These are phyloP conservation scores for Drosophila teissieri DNA, from an alignment of 1,140 invertebrate species.

Conservation along the genomic window DNA sequence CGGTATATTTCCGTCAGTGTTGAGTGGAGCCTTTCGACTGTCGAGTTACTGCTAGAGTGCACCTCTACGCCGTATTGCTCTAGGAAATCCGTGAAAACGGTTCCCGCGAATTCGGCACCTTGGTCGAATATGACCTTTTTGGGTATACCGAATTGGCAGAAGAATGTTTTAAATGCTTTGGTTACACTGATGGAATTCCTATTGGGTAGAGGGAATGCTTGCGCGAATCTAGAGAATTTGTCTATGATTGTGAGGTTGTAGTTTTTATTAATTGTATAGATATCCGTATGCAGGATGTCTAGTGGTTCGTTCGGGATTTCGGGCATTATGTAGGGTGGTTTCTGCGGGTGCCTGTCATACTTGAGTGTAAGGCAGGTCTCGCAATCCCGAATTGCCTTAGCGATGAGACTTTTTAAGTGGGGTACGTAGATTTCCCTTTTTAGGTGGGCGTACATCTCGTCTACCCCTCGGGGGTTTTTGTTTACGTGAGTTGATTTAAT, in stretches of 20 bases:
- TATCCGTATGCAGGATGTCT: neutral
- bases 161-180: neutral
- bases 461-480: neutral
- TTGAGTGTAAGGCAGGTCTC: too few species aligned
- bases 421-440: neutral
- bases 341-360: neutral
- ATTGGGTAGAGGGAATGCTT: neutral
- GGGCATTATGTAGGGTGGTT: neutral
- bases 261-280: too few species aligned
- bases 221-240: slow-evolving; percentile 5
- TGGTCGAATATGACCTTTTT: slow-evolving; percentile 1
- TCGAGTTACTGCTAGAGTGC: too few species aligned
- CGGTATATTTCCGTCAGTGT: too few species aligned
- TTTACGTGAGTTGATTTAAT: neutral
- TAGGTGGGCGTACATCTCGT: slow-evolving; percentile 1
- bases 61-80: too few species aligned
- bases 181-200: neutral
- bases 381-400: too few species aligned
- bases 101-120: neutral
- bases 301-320: neutral
- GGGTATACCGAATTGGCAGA: neutral
- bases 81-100: neutral
- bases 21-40: too few species aligned
- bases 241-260: too few species aligned
- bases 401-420: too few species aligned